These are phyloP conservation scores for Spermophilus dauricus DNA, from an alignment of 2,113 vertebrate genomes.

Conservation along the genomic window DNA sequence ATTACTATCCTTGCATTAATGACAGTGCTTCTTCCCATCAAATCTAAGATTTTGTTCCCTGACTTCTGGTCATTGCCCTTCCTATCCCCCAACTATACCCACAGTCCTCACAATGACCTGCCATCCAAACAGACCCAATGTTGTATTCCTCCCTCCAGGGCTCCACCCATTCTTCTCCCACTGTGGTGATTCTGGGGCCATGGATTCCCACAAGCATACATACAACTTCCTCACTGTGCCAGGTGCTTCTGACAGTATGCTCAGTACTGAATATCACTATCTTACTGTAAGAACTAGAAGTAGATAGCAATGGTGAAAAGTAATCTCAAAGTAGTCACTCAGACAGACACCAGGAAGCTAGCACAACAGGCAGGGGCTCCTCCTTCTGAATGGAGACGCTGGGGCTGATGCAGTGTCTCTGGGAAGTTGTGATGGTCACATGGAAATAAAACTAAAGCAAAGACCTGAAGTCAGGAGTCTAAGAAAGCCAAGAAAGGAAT, in stretches of 20 bases:
- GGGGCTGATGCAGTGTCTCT: neutral
- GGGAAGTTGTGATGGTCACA: neutral
- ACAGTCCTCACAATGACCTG: neutral
- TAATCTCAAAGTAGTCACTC: neutral
- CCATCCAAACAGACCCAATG: neutral
- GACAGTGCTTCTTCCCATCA: neutral
- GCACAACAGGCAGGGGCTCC: neutral
- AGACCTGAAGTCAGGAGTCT: neutral
- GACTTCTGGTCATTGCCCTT: neutral
- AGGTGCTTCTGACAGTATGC: neutral
- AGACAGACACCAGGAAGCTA: neutral
- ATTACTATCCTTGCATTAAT: fast-evolving
- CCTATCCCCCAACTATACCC: neutral
- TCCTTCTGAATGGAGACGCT: neutral
- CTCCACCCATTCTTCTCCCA: neutral
- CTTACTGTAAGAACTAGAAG: neutral
- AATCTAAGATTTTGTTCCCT: neutral
- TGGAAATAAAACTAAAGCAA: neutral
- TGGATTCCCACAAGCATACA: neutral
- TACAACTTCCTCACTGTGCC: too few relatives aligned
- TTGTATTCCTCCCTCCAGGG: neutral
- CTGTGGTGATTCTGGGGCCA: neutral
- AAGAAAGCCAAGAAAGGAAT: neutral
- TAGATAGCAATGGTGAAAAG: neutral
- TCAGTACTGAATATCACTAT: neutral